phyloP scores from a whole-genome alignment of 2,797 vertebrate genomes.

The Lacerta agilis region DNA sequence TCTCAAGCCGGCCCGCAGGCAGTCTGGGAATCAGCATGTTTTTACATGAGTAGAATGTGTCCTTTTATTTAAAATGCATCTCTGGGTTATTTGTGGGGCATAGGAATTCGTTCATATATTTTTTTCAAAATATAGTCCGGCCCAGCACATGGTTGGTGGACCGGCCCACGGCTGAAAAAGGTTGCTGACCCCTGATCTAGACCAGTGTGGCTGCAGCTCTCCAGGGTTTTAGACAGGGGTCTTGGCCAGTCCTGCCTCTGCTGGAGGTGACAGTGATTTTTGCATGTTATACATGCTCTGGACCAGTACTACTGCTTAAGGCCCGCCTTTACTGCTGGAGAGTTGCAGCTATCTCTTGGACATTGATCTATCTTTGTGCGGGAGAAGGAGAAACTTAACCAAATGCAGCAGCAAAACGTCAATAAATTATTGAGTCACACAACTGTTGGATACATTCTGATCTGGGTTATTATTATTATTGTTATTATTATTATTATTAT shows the following conservation, averaged over 20 bases:
- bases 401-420: not conserved
- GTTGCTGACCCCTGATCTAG: not conserved
- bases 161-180: no score
- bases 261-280: no score
- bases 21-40: no score
- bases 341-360: not conserved
- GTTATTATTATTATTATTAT: not conserved
- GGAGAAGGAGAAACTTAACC: not conserved
- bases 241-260: not conserved
- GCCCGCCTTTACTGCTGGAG: not conserved
- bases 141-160: no score
- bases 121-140: no score
- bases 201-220: not conserved
- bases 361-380: not conserved
- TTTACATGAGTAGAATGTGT: no score
- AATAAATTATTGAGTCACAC: not conserved
- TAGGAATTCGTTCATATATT: no score
- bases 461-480: not conserved
- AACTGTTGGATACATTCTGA: not conserved
- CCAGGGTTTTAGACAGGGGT: not conserved
- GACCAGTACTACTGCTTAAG: not conserved
- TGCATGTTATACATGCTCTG: not conserved
- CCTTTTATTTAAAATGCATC: no score
- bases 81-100: no score
- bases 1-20: no score